Percentiles rank a stretch among this genome's conserved stretches.
These are phyloP conservation scores for Bacillus rossius DNA, from an alignment of 1,140 invertebrate species.

Conservation along the genomic window DNA sequence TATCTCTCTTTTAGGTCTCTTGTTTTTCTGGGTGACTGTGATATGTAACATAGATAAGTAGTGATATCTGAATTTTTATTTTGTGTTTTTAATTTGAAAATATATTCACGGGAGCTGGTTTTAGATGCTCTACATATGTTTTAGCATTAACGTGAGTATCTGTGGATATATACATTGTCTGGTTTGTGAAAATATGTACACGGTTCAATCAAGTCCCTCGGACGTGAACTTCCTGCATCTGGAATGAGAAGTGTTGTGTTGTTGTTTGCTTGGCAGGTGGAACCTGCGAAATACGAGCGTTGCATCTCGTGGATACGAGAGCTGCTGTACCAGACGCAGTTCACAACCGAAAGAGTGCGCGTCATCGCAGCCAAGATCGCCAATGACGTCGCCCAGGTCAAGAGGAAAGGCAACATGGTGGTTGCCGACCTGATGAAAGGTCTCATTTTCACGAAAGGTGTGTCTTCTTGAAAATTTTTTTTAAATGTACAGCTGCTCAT, in stretches of 20 bases:
- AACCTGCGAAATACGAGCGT: slow-evolving; percentile 66
- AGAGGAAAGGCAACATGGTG: slow-evolving; percentile 57
- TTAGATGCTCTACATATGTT: too few species aligned
- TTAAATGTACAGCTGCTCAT: background rate
- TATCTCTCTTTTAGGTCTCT: too few species aligned
- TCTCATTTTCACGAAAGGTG: slow-evolving; percentile 56
- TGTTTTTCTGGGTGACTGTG: too few species aligned
- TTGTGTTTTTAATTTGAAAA: too few species aligned
- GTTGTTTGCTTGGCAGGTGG: slow-evolving; percentile 51
- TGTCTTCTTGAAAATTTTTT: slow-evolving; percentile 9
- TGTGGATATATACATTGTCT: too few species aligned
- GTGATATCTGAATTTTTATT: too few species aligned
- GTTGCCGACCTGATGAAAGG: slow-evolving; percentile 55
- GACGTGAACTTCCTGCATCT: too few species aligned
- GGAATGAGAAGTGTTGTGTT: slow-evolving; percentile 8
- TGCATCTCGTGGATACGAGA: slow-evolving; percentile 73
- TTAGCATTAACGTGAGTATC: too few species aligned
- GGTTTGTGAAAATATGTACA: too few species aligned
- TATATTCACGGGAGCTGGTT: too few species aligned
- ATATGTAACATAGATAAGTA: too few species aligned
- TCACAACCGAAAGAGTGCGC: slow-evolving; percentile 66
- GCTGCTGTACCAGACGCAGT: slow-evolving; percentile 62
- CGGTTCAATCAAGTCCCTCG: too few species aligned
- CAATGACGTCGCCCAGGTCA: slow-evolving; percentile 67
- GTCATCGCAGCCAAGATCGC: slow-evolving; percentile 69